Percentiles rank a stretch among this genome's conserved stretches.
Conservation (phyloP, 2,113 vertebrate genomes). For the Gnathonemus echidnorhynchus region DNA sequence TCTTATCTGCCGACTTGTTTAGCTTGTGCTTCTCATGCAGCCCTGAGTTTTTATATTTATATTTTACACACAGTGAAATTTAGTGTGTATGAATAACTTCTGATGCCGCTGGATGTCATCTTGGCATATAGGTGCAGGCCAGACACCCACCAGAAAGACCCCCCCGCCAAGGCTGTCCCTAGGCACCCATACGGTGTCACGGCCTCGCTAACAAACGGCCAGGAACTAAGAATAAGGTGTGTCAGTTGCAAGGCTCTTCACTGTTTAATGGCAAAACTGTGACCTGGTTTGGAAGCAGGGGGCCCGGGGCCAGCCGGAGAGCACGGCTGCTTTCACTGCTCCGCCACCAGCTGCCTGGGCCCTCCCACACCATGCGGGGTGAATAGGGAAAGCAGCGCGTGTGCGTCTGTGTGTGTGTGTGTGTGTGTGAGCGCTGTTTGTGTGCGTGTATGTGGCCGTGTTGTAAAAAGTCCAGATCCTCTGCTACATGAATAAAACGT, state of each 20-base stretch:
- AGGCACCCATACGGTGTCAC: background rate
- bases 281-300: background rate
- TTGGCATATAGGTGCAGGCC: background rate
- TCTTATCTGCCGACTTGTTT: background rate
- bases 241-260: background rate
- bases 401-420: slow-evolving; percentile 5
- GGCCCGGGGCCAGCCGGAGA: too few relatives aligned
- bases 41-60: background rate
- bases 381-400: background rate
- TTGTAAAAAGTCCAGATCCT: background rate
- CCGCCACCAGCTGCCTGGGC: background rate
- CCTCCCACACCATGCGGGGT: background rate
- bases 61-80: background rate
- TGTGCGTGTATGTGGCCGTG: background rate
- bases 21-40: background rate
- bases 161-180: background rate
- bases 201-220: background rate
- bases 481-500: background rate
- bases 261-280: background rate
- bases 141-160: background rate
- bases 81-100: background rate
- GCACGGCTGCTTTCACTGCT: background rate
- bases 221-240: background rate
- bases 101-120: background rate
- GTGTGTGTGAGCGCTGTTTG: background rate